A percentile compares a stretch with the other conserved stretches of the same genome.
Conservation (phyloP, 2,113 vertebrate genomes). For the Microtus oregoni region DNA sequence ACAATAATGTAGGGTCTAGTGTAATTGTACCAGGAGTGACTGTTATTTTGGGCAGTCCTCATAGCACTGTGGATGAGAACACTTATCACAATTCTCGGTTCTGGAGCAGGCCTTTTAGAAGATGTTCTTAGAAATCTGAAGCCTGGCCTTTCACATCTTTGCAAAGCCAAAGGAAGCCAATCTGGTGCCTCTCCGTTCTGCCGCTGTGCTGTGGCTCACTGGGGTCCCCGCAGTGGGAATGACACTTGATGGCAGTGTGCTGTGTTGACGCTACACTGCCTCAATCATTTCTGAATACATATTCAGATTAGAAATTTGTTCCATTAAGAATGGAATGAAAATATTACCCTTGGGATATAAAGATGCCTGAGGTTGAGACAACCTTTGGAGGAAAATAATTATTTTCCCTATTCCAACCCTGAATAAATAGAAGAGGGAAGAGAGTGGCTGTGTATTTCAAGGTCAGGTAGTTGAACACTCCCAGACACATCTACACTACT, state of each 20-base stretch:
- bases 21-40: slow-evolving; percentile 57
- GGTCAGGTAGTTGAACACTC: background rate
- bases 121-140: background rate
- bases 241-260: background rate
- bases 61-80: background rate
- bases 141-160: background rate
- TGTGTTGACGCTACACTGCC: slow-evolving; percentile 17
- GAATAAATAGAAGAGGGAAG: slow-evolving; percentile 20
- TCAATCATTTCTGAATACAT: slow-evolving; percentile 73
- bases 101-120: background rate
- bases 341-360: slow-evolving; percentile 65
- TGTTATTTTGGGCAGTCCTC: slow-evolving; percentile 38
- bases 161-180: background rate
- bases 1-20: slow-evolving; percentile 28
- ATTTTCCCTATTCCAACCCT: background rate
- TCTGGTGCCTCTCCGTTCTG: background rate
- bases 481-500: background rate
- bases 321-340: slow-evolving; percentile 73
- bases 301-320: slow-evolving; percentile 77
- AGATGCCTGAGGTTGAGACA: slow-evolving; percentile 48
- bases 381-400: slow-evolving; percentile 46
- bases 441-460: slow-evolving; percentile 42
- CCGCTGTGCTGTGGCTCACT: background rate
- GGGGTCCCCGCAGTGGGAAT: background rate
- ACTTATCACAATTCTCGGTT: slow-evolving; percentile 15